These are phyloP conservation scores for Glaucopsyche alexis DNA, from an alignment of 2,888 invertebrate species.

Conservation along the genomic window DNA sequence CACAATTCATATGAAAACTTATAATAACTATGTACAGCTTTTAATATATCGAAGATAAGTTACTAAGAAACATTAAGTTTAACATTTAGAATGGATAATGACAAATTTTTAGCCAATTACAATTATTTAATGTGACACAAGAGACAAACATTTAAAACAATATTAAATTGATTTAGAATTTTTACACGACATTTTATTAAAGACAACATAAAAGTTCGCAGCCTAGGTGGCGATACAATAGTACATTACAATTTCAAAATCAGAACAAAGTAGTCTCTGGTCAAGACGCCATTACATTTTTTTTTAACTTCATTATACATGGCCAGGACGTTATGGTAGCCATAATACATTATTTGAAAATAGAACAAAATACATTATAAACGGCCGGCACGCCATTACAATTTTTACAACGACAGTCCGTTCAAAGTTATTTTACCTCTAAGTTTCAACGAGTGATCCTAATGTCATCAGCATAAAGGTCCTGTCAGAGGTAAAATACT, in stretches of 20 bases:
- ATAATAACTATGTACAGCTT: background rate
- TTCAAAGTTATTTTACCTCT: too few relatives aligned
- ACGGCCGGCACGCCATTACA: background rate
- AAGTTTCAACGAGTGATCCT: too few relatives aligned
- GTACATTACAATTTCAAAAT: background rate
- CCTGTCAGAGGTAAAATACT: too few relatives aligned
- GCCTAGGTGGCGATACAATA: background rate
- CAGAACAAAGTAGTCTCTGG: background rate
- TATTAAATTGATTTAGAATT: too few relatives aligned
- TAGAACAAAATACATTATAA: background rate
- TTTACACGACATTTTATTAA: too few relatives aligned
- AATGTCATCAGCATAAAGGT: too few relatives aligned
- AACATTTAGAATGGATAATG: slow-evolving; percentile 15
- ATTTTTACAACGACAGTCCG: background rate
- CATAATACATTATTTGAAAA: background rate
- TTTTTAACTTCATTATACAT: background rate
- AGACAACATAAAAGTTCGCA: background rate
- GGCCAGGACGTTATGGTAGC: too few relatives aligned
- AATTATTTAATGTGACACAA: background rate
- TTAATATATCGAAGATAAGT: background rate
- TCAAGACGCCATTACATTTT: background rate
- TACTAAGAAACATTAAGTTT: background rate
- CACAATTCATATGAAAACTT: background rate
- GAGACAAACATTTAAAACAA: slow-evolving; percentile 2
- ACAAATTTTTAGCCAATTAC: slow-evolving; percentile 16